These are phyloP conservation scores for Pristis pectinata DNA, from an alignment of 2,797 vertebrate genomes.

Conservation along the genomic window DNA sequence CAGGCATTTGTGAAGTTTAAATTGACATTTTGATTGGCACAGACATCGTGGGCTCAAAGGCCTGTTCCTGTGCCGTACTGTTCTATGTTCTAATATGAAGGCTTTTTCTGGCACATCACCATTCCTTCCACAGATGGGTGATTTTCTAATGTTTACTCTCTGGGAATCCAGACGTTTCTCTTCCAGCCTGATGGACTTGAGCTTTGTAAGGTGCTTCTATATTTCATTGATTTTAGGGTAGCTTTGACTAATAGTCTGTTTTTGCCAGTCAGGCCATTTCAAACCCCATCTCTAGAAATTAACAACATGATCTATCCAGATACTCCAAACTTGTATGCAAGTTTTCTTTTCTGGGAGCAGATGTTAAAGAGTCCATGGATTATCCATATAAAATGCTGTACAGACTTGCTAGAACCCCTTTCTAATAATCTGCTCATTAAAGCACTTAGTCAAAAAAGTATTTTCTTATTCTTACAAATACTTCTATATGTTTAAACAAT, in stretches of 20 bases:
- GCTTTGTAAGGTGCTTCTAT: neutral
- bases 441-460: neutral
- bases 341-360: neutral
- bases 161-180: neutral
- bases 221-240: neutral
- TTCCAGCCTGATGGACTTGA: neutral
- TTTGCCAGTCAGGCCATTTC: neutral
- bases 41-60: no score
- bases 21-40: no score
- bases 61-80: no score
- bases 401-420: neutral
- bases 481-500: neutral
- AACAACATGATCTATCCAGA: neutral
- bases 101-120: no score
- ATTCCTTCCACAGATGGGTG: no score
- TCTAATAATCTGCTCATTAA: neutral
- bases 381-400: neutral
- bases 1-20: no score
- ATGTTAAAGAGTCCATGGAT: neutral
- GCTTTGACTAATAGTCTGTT: neutral
- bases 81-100: no score
- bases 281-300: neutral
- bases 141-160: neutral
- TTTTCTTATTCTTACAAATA: neutral
- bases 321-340: neutral